These are phyloP conservation scores for Ornithoptera alexandrae DNA, from an alignment of 2,888 invertebrate species.

Conservation along the genomic window DNA sequence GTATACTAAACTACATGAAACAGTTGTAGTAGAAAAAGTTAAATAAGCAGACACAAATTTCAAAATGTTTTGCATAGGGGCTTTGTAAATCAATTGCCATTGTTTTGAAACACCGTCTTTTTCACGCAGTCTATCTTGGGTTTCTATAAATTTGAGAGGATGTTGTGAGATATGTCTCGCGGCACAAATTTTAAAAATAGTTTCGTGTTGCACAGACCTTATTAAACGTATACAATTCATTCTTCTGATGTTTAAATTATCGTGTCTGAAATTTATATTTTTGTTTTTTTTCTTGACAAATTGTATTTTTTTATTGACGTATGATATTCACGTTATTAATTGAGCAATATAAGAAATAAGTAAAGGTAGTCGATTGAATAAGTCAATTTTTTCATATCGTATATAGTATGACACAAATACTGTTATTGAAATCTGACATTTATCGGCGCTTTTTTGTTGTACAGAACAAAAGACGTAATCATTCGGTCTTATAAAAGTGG, in stretches of 20 bases:
- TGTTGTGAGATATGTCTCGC: constrained; percentile 49
- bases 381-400: too few species aligned
- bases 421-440: not conserved
- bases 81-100: constrained; percentile 71
- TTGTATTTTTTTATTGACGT: not conserved
- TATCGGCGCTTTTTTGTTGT: not conserved
- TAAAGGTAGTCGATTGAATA: too few species aligned
- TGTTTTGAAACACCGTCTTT: constrained; percentile 56
- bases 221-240: constrained; percentile 57
- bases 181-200: constrained; percentile 40
- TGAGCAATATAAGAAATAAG: not conserved
- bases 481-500: too few species aligned
- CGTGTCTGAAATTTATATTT: not conserved
- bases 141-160: constrained; percentile 59
- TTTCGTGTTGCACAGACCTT: constrained; percentile 41
- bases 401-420: too few species aligned
- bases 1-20: constrained; percentile 49
- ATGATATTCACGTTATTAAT: not conserved
- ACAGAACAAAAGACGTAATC: too few species aligned
- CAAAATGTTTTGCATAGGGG: constrained; percentile 61
- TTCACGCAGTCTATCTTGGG: constrained; percentile 58
- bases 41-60: constrained; percentile 57
- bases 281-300: not conserved
- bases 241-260: constrained; percentile 6
- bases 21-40: constrained; percentile 52